Evolutionary conservation across 2,797 vertebrate species (phyloP), one percentile per base, ranked within the genome.

Genomic region (Glossophaga mutica): DNA sequence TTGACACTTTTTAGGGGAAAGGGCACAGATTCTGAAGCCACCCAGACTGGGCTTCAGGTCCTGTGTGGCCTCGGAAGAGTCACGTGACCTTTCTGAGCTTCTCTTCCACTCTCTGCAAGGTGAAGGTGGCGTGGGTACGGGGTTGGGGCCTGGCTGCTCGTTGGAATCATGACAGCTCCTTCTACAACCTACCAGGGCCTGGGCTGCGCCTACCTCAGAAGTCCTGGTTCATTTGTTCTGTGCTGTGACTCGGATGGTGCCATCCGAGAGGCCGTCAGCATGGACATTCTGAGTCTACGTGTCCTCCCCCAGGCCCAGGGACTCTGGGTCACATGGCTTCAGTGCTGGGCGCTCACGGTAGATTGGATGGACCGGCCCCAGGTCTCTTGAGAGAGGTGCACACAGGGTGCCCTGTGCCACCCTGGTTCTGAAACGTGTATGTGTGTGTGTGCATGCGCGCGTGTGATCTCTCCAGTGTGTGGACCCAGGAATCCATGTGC

Each of bases 401-500:
- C 12, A 34, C 6, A 2, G 1, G 26, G 26, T 16, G 1, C 1
- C 37, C 16, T 62, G 42, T 29, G 39, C 48, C 29, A 76, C 6
- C 26, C 15, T 3, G 4, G 16, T 71, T 90, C 95, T 95, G 15
- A 94, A 26, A 18, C 29, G 7, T 44, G 2, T n/a, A n/a, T 81
- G 2, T 37, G 44, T 50, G 9, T 34, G 9, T 86, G 26, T 78
- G 9, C 21, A 3, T 92, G 12, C 84, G n/a, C 16, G 15, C 92
- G 15, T 87, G n/a, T 26, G 29, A 14, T 86, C 70, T 97, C 91
- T 79, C 3, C 42, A 99, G 98, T 0, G 95, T 98, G 57, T 99
- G 98, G 98, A 98, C 98, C 52, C 94, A 98, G 96, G 94, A 98
- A 96, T 97, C 97, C 0, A 59, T 39, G 15, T 99, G 98, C 90